A percentile compares a stretch with the other conserved stretches of the same genome.
Evolutionary conservation across 2,888 invertebrate genomes (phyloP).

Genomic region (Cantharis lateralis): DNA sequence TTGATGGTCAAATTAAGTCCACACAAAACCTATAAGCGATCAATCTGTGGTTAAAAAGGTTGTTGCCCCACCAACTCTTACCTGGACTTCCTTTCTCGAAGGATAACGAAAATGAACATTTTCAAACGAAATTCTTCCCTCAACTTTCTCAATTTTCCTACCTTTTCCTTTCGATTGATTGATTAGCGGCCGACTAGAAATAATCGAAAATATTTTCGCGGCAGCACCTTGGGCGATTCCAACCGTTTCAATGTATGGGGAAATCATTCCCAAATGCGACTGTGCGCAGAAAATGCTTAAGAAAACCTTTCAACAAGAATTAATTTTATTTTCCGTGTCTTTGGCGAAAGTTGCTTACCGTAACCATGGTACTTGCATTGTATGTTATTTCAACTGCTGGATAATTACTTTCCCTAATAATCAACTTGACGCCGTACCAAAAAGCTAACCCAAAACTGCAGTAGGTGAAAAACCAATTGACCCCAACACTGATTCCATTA

Average conservation of each 20-base stretch:
- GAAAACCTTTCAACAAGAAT: conserved; percentile 67
- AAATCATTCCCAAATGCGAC: conserved; percentile 80
- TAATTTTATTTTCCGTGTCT: background rate
- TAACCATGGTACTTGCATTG: conserved; percentile 71
- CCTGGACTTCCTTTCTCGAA: conserved; percentile 73
- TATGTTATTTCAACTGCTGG: conserved; percentile 55
- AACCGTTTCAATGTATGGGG: conserved; percentile 81
- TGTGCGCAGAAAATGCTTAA: conserved; percentile 77
- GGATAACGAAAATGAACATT: conserved; percentile 82
- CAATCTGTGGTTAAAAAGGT: conserved; percentile 23
- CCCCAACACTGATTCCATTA: conserved; percentile 70
- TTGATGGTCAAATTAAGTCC: conserved; percentile 70
- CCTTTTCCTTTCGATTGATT: conserved; percentile 72
- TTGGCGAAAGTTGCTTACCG: conserved; percentile 59
- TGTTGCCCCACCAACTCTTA: conserved; percentile 50
- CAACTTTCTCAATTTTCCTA: conserved; percentile 58
- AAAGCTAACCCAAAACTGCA: conserved; percentile 74
- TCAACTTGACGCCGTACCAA: conserved; percentile 79
- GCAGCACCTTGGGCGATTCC: conserved; percentile 81
- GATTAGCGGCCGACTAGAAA: conserved; percentile 75
- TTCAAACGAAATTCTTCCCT: conserved; percentile 73
- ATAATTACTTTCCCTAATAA: conserved; percentile 63
- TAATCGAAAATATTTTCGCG: conserved; percentile 74
- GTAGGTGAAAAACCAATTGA: conserved; percentile 79
- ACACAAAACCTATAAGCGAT: conserved; percentile 61